Conservation (phyloP, 2,113 vertebrate genomes). For the Ondatra zibethicus region DNA sequence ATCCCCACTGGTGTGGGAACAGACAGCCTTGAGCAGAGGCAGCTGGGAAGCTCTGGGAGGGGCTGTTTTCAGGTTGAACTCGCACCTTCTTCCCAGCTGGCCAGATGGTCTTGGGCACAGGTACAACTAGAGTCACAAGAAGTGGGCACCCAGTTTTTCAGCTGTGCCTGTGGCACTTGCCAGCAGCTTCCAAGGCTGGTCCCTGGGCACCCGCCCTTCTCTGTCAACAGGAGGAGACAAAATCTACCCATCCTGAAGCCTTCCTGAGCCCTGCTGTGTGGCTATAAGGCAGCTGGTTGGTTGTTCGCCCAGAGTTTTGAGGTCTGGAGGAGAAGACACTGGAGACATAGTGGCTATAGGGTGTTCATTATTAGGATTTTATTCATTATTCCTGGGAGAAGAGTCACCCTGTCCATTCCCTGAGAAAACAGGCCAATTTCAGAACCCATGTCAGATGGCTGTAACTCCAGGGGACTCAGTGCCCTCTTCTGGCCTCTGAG, state of each 20-base stretch:
- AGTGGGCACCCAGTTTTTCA: neutral
- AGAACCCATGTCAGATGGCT: neutral
- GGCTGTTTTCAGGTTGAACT: neutral
- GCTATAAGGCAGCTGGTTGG: neutral
- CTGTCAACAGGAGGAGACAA: neutral
- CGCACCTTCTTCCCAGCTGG: neutral
- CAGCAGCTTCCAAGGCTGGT: neutral
- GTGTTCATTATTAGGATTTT: slow-evolving; percentile 66
- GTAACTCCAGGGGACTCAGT: neutral
- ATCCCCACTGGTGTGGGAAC: neutral
- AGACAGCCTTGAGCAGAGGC: neutral
- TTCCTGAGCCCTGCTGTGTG: neutral
- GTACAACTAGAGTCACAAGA: neutral
- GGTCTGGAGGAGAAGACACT: slow-evolving; percentile 28
- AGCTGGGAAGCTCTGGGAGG: neutral
- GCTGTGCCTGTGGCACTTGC: neutral
- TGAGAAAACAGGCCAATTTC: neutral
- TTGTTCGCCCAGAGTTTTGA: slow-evolving; percentile 28
- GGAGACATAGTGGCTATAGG: neutral
- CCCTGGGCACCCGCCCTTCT: neutral
- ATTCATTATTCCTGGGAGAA: slow-evolving; percentile 64
- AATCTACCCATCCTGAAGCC: neutral
- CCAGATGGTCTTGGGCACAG: neutral
- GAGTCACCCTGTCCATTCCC: slow-evolving; percentile 45
- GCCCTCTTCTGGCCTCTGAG: neutral